Evolutionary conservation across 2,113 vertebrate species (phyloP).

Genomic region (Glareola pratincola): DNA sequence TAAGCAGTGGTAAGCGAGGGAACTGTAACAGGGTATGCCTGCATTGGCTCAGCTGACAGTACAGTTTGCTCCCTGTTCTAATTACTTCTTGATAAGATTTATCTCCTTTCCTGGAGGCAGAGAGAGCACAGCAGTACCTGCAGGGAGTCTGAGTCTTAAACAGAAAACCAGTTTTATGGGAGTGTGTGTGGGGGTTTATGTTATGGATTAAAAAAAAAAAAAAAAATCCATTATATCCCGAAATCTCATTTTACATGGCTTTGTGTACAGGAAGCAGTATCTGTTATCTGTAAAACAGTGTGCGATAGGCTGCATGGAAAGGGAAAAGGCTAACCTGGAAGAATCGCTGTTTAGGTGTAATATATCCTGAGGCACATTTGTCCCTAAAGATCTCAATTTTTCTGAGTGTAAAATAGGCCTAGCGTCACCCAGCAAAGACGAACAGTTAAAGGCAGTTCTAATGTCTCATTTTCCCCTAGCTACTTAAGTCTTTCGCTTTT

Average conservation of each 20-base stretch:
- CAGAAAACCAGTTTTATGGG: background rate
- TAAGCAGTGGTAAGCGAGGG: slow-evolving; percentile 39
- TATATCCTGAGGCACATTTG: background rate
- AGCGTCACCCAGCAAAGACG: slow-evolving; percentile 2
- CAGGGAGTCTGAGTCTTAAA: background rate
- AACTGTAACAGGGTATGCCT: slow-evolving; percentile 8
- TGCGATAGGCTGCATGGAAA: background rate
- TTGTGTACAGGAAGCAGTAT: slow-evolving; percentile 15
- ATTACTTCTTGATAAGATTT: slow-evolving; percentile 56
- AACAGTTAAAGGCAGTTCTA: slow-evolving; percentile 10
- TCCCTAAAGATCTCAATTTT: background rate
- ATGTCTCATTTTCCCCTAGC: background rate
- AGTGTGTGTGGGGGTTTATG: background rate
- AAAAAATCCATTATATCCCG: background rate
- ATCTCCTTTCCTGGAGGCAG: slow-evolving; percentile 1
- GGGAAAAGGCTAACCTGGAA: background rate
- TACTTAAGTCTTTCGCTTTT: background rate
- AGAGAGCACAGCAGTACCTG: background rate
- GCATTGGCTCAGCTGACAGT: background rate
- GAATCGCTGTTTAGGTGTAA: background rate
- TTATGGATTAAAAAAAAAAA: background rate
- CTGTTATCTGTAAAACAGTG: background rate
- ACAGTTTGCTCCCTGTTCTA: slow-evolving; percentile 38
- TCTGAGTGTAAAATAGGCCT: background rate
- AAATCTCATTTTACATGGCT: slow-evolving; percentile 11